Base-by-base conservation (phyloP, 1,140 invertebrate species). In the Sinella curviseta region DNA sequence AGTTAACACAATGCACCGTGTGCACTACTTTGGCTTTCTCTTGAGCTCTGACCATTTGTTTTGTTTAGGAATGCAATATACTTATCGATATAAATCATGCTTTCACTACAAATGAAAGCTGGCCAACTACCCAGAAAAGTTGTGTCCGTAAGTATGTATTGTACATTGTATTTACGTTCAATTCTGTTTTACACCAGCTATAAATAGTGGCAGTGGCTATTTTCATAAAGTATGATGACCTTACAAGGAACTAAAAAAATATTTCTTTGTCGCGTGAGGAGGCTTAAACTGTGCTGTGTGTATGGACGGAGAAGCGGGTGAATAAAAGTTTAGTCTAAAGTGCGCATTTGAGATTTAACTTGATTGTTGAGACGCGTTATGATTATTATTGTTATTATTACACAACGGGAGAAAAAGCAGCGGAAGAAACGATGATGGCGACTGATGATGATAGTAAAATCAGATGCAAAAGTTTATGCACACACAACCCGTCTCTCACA, bases 391-490 rank as follows among this genome's bases (percentile, higher is more conserved):
- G 20, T 48, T 48, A 48, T 48, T 48, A 48, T 48, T 48, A 48
- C 20, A 48, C 57, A 14, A 26, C 14, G 24, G 16, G 8, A n/a
- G 57, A 12, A 20, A 48, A 48, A 48, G 39, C 39, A 48, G 39
- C 8, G 39, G 39, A 48, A 48, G 39, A 48, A 48, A 48, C 20
- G 39, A 48, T 48, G 20, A 20, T 48, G 20, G 57, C 8, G 8
- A n/a, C 8, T 65, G 26, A 65, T 65, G 57, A 65, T 65, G 8
- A n/a, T 65, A 65, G 57, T 65, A 65, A 65, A 65, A 65, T 65
- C 57, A 65, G 57, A 65, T 65, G 57, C 57, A 65, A 65, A 65
- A 65, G 57, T 65, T 65, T 26, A 26, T 65, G 39, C 20, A 48
- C 39, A 48, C 39, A 20, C 39, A 48, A 48, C 14, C 16, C 14